Base-by-base conservation (phyloP, 1,140 invertebrate genomes). In the Muscidifurax raptorellus region DNA sequence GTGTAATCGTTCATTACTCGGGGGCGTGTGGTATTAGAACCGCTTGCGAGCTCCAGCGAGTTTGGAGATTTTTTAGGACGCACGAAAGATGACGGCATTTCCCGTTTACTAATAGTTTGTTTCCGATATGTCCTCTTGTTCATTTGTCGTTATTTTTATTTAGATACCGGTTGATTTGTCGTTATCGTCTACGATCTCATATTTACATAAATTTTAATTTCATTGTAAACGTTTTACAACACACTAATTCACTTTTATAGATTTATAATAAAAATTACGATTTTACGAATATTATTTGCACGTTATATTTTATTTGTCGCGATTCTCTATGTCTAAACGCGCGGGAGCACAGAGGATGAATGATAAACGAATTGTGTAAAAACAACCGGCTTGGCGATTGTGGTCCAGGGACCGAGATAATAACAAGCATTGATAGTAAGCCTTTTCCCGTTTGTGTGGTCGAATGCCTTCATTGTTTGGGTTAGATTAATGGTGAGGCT, bases 371-470 rank as follows among this genome's bases (percentile, higher is more conserved):
- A 47, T 27, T 44, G 59, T 27, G 27, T 10, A 52, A 83, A 71
- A 78, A 78, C 67, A 84, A 74, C 25, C 18, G 27, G 32, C 13
- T 13, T 66, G 12, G 76, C n/a, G 67, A 74, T 84, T 84, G 47
- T 44, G 40, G 47, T 76, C 13, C 83, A 75, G 71, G 59, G 71
- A 27, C 52, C 78, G 83, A 74, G 83, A 85, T 85, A 85, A 76
- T 75, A 85, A 64, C 59, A 74, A 75, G 47, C 28, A n/a, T 22
- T 13, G 22, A 67, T 25, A 72, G 80, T 67, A 76, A 85, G 59
- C 36, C 32, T 76, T 40, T 80, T 80, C 71, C 59, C 78, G 66
- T 64, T 84, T 79, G n/a, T 74, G 28, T 22, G 36, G 25, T 80
- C 25, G 40, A 59, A 67, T 0, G 15, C 25, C 22, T 75, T 77